Evolutionary conservation across 1,140 invertebrate species (phyloP).

Genomic region (Drosophila santomea): DNA sequence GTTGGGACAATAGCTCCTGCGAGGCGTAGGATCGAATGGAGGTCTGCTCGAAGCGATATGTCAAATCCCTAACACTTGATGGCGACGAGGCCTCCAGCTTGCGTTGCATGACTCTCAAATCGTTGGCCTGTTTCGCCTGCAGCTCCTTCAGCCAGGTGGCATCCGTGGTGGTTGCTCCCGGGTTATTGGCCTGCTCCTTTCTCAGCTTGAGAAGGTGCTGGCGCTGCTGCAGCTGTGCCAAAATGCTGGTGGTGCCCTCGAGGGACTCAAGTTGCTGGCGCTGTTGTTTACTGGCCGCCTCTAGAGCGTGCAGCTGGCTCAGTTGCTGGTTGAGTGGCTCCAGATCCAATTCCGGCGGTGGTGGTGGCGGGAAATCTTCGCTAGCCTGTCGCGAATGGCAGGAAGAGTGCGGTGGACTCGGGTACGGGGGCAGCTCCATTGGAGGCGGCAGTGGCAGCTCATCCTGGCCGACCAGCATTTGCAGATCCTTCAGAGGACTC

Average conservation of each 20-base stretch:
- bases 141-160: constrained; percentile 90
- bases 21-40: constrained; percentile 74
- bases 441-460: constrained; percentile 52
- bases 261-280: constrained; percentile 71
- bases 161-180: constrained; percentile 55
- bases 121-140: constrained; percentile 90
- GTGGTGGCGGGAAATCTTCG: constrained; percentile 95
- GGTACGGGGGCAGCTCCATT: constrained; percentile 91
- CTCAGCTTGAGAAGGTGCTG: constrained; percentile 87
- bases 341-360: constrained; percentile 91
- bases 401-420: constrained; percentile 89
- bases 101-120: constrained; percentile 87
- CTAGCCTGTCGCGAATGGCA: constrained; percentile 93
- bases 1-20: constrained; percentile 69
- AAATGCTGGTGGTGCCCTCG: constrained; percentile 86
- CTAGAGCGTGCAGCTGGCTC: constrained; percentile 84
- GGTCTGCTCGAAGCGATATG: constrained; percentile 92
- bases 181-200: constrained; percentile 86
- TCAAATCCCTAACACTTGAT: constrained; percentile 89
- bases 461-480: constrained; percentile 44
- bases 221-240: constrained; percentile 90
- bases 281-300: constrained; percentile 80
- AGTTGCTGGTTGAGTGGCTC: constrained; percentile 87
- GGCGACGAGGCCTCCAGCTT: constrained; percentile 65
- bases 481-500: constrained; percentile 87